Conservation (phyloP, 2,113 vertebrate genomes). For the Chauna torquata region DNA sequence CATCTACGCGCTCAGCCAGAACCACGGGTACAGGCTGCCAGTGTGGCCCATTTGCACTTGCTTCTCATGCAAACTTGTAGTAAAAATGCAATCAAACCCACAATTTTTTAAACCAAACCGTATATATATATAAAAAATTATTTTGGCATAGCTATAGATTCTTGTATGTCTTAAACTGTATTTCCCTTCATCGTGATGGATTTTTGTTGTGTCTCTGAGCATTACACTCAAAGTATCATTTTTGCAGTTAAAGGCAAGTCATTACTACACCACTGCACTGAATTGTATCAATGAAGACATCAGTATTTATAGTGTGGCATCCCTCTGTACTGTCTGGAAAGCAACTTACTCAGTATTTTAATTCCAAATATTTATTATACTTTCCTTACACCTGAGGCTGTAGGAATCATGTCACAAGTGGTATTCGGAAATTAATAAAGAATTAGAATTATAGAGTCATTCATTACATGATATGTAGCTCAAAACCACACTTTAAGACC, state of each 20-base stretch:
- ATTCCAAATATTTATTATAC: neutral
- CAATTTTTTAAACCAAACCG: neutral
- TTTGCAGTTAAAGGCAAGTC: no score
- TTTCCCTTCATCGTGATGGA: no score
- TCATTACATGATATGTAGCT: neutral
- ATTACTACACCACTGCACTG: neutral
- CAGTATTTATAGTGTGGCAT: neutral
- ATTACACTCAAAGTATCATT: no score
- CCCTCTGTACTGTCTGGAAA: neutral
- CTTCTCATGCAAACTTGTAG: neutral
- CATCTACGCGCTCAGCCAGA: neutral
- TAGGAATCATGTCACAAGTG: neutral
- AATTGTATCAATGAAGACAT: neutral
- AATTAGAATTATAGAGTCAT: neutral
- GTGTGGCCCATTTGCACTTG: rapidly evolving
- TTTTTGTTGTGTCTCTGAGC: no score
- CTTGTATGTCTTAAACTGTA: neutral
- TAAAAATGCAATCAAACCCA: neutral
- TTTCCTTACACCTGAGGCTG: neutral
- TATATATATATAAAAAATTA: neutral
- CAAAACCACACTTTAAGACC: neutral
- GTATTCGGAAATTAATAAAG: conserved; percentile 28
- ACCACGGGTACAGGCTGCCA: neutral
- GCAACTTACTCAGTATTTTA: neutral
- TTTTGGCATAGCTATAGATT: neutral